Percentiles rank a stretch among this genome's conserved stretches.
These are phyloP conservation scores for Zoroaster sp. DNA, from an alignment of 53 echinoderm and acorn worm genomes.

Conservation along the genomic window DNA sequence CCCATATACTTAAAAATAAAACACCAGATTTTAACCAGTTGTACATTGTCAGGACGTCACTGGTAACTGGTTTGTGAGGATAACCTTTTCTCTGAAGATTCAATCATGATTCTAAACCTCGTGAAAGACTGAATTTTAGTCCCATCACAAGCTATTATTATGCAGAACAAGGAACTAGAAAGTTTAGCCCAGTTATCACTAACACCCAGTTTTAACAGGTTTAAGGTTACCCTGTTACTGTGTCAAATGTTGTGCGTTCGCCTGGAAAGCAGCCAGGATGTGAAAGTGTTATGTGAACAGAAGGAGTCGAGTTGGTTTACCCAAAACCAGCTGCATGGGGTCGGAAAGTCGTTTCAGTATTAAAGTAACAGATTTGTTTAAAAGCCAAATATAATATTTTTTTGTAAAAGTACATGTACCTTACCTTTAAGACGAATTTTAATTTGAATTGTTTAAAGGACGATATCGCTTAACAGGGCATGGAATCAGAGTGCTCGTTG, in stretches of 20 bases:
- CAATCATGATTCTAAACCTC: background rate
- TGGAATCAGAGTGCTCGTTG: no score
- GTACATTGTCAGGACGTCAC: background rate
- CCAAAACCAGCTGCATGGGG: no score
- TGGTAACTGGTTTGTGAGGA: background rate
- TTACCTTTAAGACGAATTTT: no score
- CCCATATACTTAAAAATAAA: background rate
- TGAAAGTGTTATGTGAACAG: background rate
- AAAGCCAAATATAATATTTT: no score
- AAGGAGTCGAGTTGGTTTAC: background rate
- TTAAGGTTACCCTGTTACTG: background rate
- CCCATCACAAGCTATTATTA: background rate
- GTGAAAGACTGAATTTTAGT: constrained; percentile 5
- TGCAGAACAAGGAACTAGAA: background rate
- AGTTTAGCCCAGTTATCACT: background rate
- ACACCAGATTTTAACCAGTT: background rate
- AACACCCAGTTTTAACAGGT: constrained; percentile 11
- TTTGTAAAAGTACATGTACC: no score
- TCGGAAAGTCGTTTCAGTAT: no score
- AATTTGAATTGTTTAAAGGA: no score
- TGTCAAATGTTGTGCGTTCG: constrained; percentile 4
- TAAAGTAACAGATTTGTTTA: no score
- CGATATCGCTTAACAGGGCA: background rate
- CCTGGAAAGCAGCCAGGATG: background rate
- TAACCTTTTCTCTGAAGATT: background rate